Conservation (phyloP, 2,888 invertebrate species). For the Erynnis tages region DNA sequence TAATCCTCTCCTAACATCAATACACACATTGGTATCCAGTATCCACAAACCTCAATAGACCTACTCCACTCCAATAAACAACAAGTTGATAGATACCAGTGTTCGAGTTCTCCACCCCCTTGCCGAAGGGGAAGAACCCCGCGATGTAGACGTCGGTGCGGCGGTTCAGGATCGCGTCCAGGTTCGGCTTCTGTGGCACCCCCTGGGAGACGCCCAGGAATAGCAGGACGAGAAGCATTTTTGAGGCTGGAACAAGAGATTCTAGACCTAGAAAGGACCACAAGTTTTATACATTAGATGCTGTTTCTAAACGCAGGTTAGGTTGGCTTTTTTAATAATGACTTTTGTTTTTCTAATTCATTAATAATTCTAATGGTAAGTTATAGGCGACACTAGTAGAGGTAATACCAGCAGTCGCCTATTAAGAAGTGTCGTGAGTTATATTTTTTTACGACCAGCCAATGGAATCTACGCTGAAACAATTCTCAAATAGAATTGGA, state of each 20-base stretch:
- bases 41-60: background rate
- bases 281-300: background rate
- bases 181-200: constrained; percentile 83
- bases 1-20: no score
- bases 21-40: no score
- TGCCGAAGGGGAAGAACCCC: constrained; percentile 94
- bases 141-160: constrained; percentile 95
- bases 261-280: background rate
- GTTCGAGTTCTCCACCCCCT: constrained; percentile 90
- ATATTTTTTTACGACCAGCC: no score
- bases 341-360: no score
- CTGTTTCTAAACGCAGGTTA: no score
- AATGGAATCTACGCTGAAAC: no score
- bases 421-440: no score
- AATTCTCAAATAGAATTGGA: no score
- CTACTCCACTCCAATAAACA: background rate
- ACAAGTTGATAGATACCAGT: constrained; percentile 79
- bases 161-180: constrained; percentile 83
- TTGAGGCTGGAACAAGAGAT: background rate
- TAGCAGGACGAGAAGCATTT: constrained; percentile 41
- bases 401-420: no score
- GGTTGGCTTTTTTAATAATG: no score
- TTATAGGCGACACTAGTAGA: no score
- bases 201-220: constrained; percentile 37
- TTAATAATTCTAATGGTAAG: no score